A percentile compares a stretch with the other conserved stretches of the same genome.
Conservation (phyloP, 2,113 vertebrate genomes). For the Perca schrenkii region DNA sequence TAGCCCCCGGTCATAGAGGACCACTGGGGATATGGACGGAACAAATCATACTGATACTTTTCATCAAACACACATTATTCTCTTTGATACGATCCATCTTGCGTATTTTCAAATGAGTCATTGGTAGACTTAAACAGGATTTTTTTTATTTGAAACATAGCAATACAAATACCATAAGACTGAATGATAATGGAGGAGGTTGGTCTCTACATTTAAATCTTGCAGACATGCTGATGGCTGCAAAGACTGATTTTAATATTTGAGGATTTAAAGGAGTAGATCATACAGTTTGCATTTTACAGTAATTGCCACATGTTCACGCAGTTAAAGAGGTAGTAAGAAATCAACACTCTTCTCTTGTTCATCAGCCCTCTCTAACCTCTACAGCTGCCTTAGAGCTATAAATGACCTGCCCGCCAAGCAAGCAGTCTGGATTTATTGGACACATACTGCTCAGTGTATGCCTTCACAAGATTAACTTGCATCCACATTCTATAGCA, state of each 20-base stretch:
- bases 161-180: slow-evolving; percentile 7
- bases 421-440: not conserved
- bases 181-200: not conserved
- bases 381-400: not conserved
- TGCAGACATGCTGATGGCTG: not conserved
- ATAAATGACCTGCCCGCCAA: not conserved
- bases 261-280: not conserved
- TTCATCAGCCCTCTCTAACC: not conserved
- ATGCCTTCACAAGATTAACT: not conserved
- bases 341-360: not conserved
- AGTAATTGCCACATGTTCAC: not conserved
- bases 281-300: not conserved
- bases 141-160: slow-evolving; percentile 15
- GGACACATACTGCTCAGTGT: not conserved
- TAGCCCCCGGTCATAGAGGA: slow-evolving; percentile 46
- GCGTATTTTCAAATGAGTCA: slow-evolving; percentile 28
- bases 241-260: not conserved
- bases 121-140: not conserved
- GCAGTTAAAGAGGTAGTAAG: not conserved
- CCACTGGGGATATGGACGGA: slow-evolving; percentile 31
- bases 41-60: slow-evolving; percentile 42
- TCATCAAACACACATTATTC: slow-evolving; percentile 67
- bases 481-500: not conserved
- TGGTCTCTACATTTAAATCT: slow-evolving; percentile 2
- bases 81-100: slow-evolving; percentile 51